Base-by-base conservation (phyloP, 2,797 vertebrate species). In the Balearica regulorum region DNA sequence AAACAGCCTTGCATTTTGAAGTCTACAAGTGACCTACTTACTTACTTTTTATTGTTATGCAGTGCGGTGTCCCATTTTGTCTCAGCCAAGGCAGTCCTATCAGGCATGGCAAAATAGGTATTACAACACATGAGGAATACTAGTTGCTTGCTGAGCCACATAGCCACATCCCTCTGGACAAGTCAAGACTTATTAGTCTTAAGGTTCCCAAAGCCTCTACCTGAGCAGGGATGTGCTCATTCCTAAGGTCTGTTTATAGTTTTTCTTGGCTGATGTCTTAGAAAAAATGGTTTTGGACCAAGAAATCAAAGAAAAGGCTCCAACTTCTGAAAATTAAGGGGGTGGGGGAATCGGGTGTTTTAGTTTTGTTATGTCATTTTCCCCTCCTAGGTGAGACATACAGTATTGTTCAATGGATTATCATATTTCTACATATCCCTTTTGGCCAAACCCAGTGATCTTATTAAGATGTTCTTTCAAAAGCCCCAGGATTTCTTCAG, bases 341-440 rank as follows among this genome's bases (percentile, higher is more conserved):
- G 7, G 29, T 35, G 46, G 14, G 4, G 9, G 11, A 24, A 37
- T 22, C 6, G 20, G 19, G 16, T 39, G 19, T 31, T 89, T 73
- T 57, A 43, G 76, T 84, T 77, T 62, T 65, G 29, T 58, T 87
- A 41, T 17, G 29, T 61, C 61, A 75, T 89, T 71, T 84, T 62
- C 10, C 24, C 18, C 5, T 89, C 51, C 55, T 84, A 70, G n/a
- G 48, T 83, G 53, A 93, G 89, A 82, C 65, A 76, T 18, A 35
- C 16, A 39, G 26, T 65, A 62, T 95, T 96, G 51, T 92, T 93
- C 46, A 96, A 91, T 22, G 33, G 16, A 93, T 93, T 95, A 68
- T 86, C 33, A 10, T 81, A 93, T 89, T 94, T 94, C 88, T 92
- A 73, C 64, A 68, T 68, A 83, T 9, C 25, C 37, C 57, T 93